Evolutionary conservation across 2,888 invertebrate genomes (phyloP), one percentile per base, ranked within the genome.

Genomic region (Eupeodes luniger): DNA sequence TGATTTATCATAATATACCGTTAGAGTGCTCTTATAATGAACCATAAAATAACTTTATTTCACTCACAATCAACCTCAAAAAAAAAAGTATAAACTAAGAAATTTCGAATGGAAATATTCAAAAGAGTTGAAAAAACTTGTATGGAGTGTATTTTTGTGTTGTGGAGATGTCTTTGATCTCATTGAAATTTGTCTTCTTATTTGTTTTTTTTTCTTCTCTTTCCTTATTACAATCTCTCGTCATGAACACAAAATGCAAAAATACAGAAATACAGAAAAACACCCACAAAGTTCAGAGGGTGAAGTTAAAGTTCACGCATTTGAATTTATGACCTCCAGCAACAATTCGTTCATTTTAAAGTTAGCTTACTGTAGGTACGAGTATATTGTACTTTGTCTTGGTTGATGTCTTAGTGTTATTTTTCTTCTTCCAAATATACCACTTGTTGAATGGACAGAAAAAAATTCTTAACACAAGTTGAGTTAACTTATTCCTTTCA

Each of bases 301-400:
- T 16, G 12, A 69, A 53, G 36, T 51, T 69, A 12, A 40, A 36
- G 36, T 36, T 40, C 40, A 40, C 27, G 27, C 69, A 53, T 69
- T 69, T 53, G 53, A 69, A 69, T 69, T 69, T 69, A 69, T 69
- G 53, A 53, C 69, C 53, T 69, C 69, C 53, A 36, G 53, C 69
- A 69, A 36, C 53, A 69, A 69, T 19, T 69, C 10, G 40, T 53
- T 53, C 7, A 16, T 11, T 51, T 53, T 69, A 67, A 67, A 67
- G n/a, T 67, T n/a, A n/a, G 51, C 67, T 69, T 69, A 12, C 40
- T 27, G 27, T 27, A 27, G 27, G 3, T 3, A 27, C 3, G 27
- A 27, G 3, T 27, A 27, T 27, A 3, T n/a, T n/a, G n/a, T 67
- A 36, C 12, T 19, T n/a, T 62, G 16, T 47, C 40, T 61, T 2